Conservation (phyloP, 2,888 invertebrate species). For the Standfussiana lucernea region DNA sequence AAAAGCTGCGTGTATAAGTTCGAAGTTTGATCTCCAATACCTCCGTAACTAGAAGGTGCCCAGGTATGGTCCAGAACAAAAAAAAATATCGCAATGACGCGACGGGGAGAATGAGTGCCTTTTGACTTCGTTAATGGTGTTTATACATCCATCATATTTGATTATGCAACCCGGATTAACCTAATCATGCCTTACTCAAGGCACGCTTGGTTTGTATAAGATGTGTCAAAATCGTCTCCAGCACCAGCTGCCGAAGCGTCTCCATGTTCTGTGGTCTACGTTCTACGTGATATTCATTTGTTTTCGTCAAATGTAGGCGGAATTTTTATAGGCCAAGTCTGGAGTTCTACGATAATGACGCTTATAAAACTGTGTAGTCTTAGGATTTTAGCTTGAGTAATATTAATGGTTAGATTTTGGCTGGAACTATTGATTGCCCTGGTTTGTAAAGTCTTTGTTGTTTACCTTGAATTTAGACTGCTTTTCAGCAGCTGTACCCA, state of each 20-base stretch:
- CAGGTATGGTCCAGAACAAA: no score
- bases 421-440: constrained; percentile 9
- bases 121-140: no score
- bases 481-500: neutral
- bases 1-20: no score
- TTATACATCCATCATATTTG: neutral
- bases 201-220: neutral
- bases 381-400: neutral
- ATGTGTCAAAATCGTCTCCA: neutral
- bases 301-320: constrained; percentile 29
- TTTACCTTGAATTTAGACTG: neutral
- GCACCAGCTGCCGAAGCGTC: neutral
- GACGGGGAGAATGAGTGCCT: no score
- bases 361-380: constrained; percentile 16
- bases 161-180: neutral
- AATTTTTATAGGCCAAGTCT: constrained; percentile 36
- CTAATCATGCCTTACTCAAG: neutral
- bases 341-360: constrained; percentile 15
- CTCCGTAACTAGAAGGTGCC: no score
- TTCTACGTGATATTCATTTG: constrained; percentile 37
- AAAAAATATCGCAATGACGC: no score
- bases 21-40: no score
- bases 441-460: neutral
- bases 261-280: neutral
- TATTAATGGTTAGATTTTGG: constrained; percentile 19